phyloP scores from a whole-genome alignment of 2,888 invertebrate species.

The Philonicus albiceps region DNA sequence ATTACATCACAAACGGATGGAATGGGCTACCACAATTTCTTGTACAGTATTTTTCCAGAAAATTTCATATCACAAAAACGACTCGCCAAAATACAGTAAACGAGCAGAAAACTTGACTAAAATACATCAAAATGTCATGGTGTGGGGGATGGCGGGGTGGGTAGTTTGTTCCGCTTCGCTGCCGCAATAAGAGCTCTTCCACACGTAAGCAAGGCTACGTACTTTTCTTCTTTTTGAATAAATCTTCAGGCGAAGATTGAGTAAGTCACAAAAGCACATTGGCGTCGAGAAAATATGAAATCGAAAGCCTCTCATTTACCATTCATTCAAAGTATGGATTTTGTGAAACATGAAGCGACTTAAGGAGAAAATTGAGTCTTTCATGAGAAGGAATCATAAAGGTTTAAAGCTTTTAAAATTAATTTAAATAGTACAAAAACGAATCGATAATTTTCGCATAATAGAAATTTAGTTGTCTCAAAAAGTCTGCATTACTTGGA shows the following conservation, averaged over 20 bases:
- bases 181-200: not conserved
- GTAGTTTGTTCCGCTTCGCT: not conserved
- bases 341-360: not conserved
- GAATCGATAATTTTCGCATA: not conserved
- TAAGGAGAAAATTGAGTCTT: not conserved
- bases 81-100: not conserved
- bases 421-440: not conserved
- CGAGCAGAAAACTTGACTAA: not conserved
- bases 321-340: not conserved
- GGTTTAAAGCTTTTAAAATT: not conserved
- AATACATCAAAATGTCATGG: not conserved
- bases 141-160: not conserved
- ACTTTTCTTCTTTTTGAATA: not conserved
- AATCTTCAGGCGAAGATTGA: constrained; percentile 10
- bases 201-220: not conserved
- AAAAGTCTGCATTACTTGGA: not conserved
- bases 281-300: constrained; percentile 1
- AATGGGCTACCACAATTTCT: not conserved
- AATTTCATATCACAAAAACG: not conserved
- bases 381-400: not conserved
- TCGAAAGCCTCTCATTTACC: not conserved
- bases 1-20: not conserved
- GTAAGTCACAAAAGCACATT: not conserved
- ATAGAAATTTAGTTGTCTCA: not conserved
- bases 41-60: not conserved